Conservation (phyloP, 2,888 invertebrate genomes). For the Mylabris sibirica region DNA sequence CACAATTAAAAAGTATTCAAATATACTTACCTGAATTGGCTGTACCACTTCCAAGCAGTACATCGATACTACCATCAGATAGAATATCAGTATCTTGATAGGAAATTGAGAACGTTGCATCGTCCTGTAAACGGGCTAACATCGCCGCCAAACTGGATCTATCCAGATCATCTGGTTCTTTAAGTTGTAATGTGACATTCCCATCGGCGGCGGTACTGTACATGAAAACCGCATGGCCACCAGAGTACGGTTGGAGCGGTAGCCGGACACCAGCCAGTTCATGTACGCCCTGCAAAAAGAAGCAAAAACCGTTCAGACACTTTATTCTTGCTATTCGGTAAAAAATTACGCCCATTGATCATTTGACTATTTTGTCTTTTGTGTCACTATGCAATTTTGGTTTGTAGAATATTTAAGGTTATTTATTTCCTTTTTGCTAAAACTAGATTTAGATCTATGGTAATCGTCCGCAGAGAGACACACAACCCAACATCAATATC, state of each 20-base stretch:
- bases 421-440: constrained; percentile 16
- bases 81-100: constrained; percentile 80
- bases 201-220: constrained; percentile 74
- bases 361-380: constrained; percentile 3
- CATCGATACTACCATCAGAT: constrained; percentile 67
- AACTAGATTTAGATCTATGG: constrained; percentile 34
- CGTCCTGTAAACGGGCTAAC: constrained; percentile 66
- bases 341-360: not conserved
- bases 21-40: constrained; percentile 62
- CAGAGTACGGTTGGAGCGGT: constrained; percentile 65
- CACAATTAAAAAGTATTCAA: not conserved
- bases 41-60: constrained; percentile 67
- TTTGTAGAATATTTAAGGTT: constrained; percentile 18
- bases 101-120: constrained; percentile 74
- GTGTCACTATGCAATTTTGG: constrained; percentile 3
- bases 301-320: no score
- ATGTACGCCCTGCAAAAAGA: constrained; percentile 57
- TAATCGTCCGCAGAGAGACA: constrained; percentile 34
- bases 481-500: constrained; percentile 43
- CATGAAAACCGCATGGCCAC: constrained; percentile 72
- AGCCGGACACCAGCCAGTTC: constrained; percentile 62
- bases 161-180: constrained; percentile 66
- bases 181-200: constrained; percentile 69
- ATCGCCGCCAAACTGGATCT: constrained; percentile 61
- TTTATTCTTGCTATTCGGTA: not conserved